Conservation (phyloP, 1,140 invertebrate genomes). For the Diachasmimorpha longicaudata region DNA sequence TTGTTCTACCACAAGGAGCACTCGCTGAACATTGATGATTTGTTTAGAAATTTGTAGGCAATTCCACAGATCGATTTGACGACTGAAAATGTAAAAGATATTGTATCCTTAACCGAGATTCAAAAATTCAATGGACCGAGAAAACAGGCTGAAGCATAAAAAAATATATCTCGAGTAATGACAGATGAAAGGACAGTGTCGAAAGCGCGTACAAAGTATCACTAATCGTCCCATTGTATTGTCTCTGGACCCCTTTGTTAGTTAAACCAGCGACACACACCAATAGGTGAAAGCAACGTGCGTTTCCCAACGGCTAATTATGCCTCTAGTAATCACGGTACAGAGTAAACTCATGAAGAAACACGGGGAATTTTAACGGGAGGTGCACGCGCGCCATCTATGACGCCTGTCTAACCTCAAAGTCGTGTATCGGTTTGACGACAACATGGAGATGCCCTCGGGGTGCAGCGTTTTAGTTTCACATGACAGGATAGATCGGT, state of each 20-base stretch:
- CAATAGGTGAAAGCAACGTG: slow-evolving; percentile 11
- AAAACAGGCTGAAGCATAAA: background rate
- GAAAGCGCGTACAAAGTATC: slow-evolving; percentile 13
- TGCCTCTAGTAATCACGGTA: background rate
- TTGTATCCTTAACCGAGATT: too few relatives aligned
- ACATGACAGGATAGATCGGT: background rate
- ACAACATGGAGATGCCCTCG: background rate
- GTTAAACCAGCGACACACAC: slow-evolving; percentile 1
- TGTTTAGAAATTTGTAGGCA: too few relatives aligned
- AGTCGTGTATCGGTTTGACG: background rate
- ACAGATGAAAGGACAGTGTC: slow-evolving; percentile 14
- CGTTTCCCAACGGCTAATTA: slow-evolving; percentile 22
- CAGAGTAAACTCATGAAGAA: background rate
- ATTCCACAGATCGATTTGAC: too few relatives aligned
- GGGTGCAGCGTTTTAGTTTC: background rate
- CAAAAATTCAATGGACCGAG: too few relatives aligned
- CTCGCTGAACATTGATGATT: too few relatives aligned
- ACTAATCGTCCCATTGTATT: slow-evolving; percentile 24
- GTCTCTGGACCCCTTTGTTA: slow-evolving; percentile 15
- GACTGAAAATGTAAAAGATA: too few relatives aligned
- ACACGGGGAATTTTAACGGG: background rate
- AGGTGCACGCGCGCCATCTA: background rate
- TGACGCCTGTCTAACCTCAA: background rate
- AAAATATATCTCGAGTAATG: background rate
- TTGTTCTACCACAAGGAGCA: too few relatives aligned